Evolutionary conservation across 2,113 vertebrate genomes (phyloP).

Genomic region (Bufo bufo): DNA sequence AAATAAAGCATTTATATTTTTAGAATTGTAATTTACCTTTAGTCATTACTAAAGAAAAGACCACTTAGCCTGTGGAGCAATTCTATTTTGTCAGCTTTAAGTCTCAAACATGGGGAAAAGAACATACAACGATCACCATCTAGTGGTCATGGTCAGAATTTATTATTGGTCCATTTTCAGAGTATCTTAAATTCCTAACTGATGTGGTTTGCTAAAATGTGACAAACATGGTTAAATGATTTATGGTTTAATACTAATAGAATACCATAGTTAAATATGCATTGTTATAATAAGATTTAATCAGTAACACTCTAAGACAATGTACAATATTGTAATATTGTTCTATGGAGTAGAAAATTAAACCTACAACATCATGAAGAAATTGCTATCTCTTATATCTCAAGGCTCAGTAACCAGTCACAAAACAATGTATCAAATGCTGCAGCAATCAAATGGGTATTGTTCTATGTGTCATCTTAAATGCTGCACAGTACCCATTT

Average conservation of each 20-base stretch:
- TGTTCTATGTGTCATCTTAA: background rate
- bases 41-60: background rate
- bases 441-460: background rate
- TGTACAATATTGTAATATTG: background rate
- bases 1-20: background rate
- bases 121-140: slow-evolving; percentile 42
- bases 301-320: background rate
- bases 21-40: background rate
- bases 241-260: background rate
- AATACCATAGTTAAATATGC: background rate
- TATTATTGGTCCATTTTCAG: background rate
- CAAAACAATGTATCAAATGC: background rate
- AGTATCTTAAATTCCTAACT: background rate
- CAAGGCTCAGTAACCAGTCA: background rate
- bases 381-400: background rate
- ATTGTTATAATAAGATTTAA: background rate
- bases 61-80: background rate
- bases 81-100: background rate
- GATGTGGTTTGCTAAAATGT: background rate
- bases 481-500: background rate
- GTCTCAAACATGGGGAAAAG: background rate
- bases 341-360: background rate
- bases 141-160: slow-evolving; percentile 47
- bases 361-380: background rate
- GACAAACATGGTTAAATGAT: background rate